phyloP scores from a whole-genome alignment of 2,888 invertebrate genomes.

The Mythimna ferrago region DNA sequence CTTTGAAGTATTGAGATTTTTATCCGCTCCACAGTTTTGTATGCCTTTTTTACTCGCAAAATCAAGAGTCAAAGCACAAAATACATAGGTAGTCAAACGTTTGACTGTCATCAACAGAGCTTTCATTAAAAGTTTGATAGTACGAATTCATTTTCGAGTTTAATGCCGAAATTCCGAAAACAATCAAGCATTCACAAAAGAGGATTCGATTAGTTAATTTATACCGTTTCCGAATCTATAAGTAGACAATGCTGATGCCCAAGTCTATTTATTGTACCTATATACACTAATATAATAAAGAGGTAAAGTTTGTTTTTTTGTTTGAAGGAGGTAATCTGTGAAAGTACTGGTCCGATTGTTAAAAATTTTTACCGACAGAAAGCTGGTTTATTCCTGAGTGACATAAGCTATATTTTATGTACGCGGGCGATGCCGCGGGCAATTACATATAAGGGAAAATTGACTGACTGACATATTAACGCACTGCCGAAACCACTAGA shows the following conservation, averaged over 20 bases:
- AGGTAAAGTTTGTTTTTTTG: too few species aligned
- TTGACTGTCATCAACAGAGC: neutral
- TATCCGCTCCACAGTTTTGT: conserved; percentile 21
- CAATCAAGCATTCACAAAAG: neutral
- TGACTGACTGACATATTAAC: too few species aligned
- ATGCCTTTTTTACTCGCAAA: neutral
- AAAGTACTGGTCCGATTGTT: too few species aligned
- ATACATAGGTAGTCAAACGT: neutral
- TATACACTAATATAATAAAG: too few species aligned
- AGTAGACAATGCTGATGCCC: neutral
- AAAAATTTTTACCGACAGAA: too few species aligned
- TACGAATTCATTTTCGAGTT: too few species aligned
- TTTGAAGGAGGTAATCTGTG: too few species aligned
- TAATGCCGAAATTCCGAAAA: neutral
- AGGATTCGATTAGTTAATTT: conserved; percentile 5
- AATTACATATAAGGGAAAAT: too few species aligned
- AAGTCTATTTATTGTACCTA: neutral
- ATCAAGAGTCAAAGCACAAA: neutral
- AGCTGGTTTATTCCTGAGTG: too few species aligned
- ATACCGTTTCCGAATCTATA: neutral
- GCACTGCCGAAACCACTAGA: too few species aligned
- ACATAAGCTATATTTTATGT: too few species aligned
- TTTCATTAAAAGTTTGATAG: conserved; percentile 3
- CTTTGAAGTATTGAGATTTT: conserved; percentile 43
- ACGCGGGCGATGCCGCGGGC: too few species aligned